Evolutionary conservation across 2,797 vertebrate genomes (phyloP), one percentile per base, ranked within the genome.

Genomic region (Apodemus agrarius): DNA sequence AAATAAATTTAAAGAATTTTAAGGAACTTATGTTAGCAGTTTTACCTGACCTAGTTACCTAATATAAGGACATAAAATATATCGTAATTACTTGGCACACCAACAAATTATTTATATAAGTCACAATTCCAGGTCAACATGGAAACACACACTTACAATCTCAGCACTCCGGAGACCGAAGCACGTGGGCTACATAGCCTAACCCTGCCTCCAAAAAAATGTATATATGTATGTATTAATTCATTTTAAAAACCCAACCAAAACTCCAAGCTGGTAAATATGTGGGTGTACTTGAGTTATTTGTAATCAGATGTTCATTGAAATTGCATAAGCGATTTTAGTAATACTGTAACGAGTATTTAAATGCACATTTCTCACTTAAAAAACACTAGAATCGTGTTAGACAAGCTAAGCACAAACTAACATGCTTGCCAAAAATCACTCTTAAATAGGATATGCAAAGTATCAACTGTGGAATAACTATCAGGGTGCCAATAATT

Each of bases 401-500:
- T 59, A 87, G 46, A 85, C 40, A 92, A 94, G 90, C 67, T 57
- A 97, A 96, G 69, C 75, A 92, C 67, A 95, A 93, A 63, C 10
- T 84, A 96, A 90, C 26, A 95, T 52, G 46, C 52, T 96, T 59
- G 85, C 49, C 85, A 86, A 95, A 95, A 96, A 90, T 75, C 85
- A 93, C 59, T 81, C 12, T 88, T 91, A 82, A 93, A 95, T 5
- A 93, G 26, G 11, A 85, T 49, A 95, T 84, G 72, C 7, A 95
- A 96, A 87, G 59, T 40, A 78, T 79, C 57, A 90, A 65, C 78
- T 82, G 13, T 86, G 9, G 29, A 93, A 89, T 84, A 96, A 93
- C 95, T 90, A 96, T 57, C 40, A 96, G 78, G 22, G 81, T 67
- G 88, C 37, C 69, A 96, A 86, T 89, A 96, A 93, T 85, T 91